Base-by-base conservation (phyloP, 2,797 vertebrate genomes). In the Loriculus beryllinus region DNA sequence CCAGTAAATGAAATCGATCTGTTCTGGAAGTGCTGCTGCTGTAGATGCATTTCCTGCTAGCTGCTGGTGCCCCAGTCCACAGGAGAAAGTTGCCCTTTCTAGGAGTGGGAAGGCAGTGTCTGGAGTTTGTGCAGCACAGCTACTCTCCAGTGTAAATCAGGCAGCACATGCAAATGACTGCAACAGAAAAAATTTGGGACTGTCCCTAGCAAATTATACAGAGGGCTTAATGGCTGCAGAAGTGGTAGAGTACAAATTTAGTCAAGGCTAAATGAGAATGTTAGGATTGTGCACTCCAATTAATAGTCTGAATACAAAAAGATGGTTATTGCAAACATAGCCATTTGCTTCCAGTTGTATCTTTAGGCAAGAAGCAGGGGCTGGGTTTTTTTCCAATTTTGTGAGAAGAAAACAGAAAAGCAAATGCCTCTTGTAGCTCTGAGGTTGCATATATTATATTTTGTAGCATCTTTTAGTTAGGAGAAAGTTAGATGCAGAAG, bases 401-500 rank as follows among this genome's bases (percentile, higher is more conserved):
- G 19, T 18, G 26, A 40, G 10, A 18, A 49, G 45, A 51, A 62
- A 33, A 54, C 23, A 19, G 57, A 65, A 77, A 47, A 47, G 1
- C 0, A 7, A 93, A 56, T 49, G 33, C 21, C 29, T 29, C 25
- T 84, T 39, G 8, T 62, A 76, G 37, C 26, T 88, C 54, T 80
- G 70, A 79, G 37, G n/a, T 35, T 86, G 63, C 13, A 20, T 54
- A 17, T 51, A 9, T 54, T 82, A 63, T 19, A 12, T 74, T 81
- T 67, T 76, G 56, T 40, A 67, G 16, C 51, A 52, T 54, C 39
- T 65, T 59, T 79, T 45, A 54, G 54, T n/a, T 37, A 83, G 31
- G 31, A 72, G 65, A 83, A 49, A 67, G 28, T 43, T 69, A 82
- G 93, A 77, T 95, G 81, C 60, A 94, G 35, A 88, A 93, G 79